A percentile compares a stretch with the other conserved stretches of the same genome.
Evolutionary conservation across 2,888 invertebrate genomes (phyloP).

Genomic region (Ennomos erosarius): DNA sequence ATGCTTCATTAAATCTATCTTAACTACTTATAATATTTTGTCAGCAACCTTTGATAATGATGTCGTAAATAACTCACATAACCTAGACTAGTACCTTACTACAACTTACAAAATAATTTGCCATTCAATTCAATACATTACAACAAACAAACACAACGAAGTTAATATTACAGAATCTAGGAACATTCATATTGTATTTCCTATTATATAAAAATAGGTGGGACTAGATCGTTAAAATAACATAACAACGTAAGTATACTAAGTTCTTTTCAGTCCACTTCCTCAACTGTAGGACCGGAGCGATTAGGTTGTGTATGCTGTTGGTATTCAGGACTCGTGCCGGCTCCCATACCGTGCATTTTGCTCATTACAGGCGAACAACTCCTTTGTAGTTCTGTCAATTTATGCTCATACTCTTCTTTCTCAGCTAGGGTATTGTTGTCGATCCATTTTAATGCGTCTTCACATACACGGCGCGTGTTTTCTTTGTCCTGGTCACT

Average conservation of each 20-base stretch:
- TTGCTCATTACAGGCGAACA: constrained; percentile 86
- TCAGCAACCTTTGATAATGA: constrained; percentile 7
- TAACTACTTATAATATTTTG: not conserved
- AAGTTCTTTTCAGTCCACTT: constrained; percentile 55
- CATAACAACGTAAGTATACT: too few species aligned
- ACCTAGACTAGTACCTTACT: too few species aligned
- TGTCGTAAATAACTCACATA: constrained; percentile 11
- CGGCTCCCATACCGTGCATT: constrained; percentile 81
- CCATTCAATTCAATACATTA: not conserved
- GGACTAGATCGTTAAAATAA: not conserved
- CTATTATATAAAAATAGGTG: not conserved
- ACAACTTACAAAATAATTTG: too few species aligned
- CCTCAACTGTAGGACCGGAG: constrained; percentile 63
- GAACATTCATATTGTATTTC: not conserved
- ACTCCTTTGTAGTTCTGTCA: constrained; percentile 85
- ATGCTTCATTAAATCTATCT: not conserved
- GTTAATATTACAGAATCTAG: constrained; percentile 5
- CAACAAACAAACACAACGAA: not conserved
- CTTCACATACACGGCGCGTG: constrained; percentile 81
- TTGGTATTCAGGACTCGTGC: constrained; percentile 42
- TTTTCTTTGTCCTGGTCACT: constrained; percentile 87
- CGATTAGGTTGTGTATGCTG: constrained; percentile 44
- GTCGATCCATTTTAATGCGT: constrained; percentile 89
- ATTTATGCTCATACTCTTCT: constrained; percentile 86
- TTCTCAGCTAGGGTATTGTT: constrained; percentile 87